A percentile compares a stretch with the other conserved stretches of the same genome.
Evolutionary conservation across 1,140 invertebrate genomes (phyloP).

Genomic region (Aphaenogaster floridana): DNA sequence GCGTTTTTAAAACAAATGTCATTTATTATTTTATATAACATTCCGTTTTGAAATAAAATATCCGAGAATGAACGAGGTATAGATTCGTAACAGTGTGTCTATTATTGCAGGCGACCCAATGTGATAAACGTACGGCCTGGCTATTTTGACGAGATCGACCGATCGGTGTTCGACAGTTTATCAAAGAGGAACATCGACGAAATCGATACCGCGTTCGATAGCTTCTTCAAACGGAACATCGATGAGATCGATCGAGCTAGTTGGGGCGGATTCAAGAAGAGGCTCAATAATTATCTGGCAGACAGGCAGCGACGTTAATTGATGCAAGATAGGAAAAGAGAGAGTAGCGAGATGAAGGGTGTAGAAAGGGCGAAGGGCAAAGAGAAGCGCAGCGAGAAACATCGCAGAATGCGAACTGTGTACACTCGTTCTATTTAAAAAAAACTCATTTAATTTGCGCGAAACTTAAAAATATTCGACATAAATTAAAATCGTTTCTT

Average conservation of each 20-base stretch:
- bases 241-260: conserved; percentile 88
- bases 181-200: conserved; percentile 89
- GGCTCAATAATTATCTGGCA: conserved; percentile 83
- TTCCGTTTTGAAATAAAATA: conserved; percentile 3
- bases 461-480: neutral
- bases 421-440: conserved; percentile 5
- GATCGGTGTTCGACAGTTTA: conserved; percentile 78
- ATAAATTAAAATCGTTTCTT: conserved; percentile 13
- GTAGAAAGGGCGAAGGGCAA: conserved; percentile 8
- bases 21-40: conserved; percentile 1
- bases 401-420: conserved; percentile 2
- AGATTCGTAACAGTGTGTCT: neutral
- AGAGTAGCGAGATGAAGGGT: neutral
- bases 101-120: conserved; percentile 29
- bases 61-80: neutral
- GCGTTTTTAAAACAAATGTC: neutral
- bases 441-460: conserved; percentile 2
- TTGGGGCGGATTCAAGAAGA: conserved; percentile 81
- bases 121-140: conserved; percentile 63
- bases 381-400: conserved; percentile 1
- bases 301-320: conserved; percentile 45
- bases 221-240: conserved; percentile 88
- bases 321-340: neutral
- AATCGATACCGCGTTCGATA: conserved; percentile 89
- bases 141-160: conserved; percentile 87